Evolutionary conservation across 2,113 vertebrate genomes (phyloP).

Genomic region (Phasianus colchicus): DNA sequence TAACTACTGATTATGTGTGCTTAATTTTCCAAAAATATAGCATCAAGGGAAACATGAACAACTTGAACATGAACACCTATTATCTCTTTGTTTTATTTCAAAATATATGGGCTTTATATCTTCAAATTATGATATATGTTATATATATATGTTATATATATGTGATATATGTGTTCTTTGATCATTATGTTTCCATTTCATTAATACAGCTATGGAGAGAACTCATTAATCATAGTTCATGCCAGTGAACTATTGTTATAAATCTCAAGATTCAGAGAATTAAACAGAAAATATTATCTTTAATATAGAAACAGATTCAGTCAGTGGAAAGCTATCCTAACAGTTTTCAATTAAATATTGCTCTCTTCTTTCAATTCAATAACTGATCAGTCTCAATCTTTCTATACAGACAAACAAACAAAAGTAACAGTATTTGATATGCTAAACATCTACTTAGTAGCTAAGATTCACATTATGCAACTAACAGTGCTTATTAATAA

Average conservation of each 20-base stretch:
- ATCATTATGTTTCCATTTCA: conserved; percentile 68
- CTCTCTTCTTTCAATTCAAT: conserved; percentile 41
- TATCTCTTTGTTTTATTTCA: neutral
- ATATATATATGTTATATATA: too few species aligned
- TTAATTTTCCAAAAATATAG: conserved; percentile 67
- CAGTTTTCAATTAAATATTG: conserved; percentile 43
- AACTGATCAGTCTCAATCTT: conserved; percentile 21
- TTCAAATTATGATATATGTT: too few species aligned
- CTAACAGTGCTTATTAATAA: neutral
- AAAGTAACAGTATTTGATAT: neutral
- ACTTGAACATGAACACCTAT: neutral
- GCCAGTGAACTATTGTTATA: conserved; percentile 17
- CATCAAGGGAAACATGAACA: conserved; percentile 32
- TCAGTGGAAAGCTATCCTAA: conserved; percentile 34
- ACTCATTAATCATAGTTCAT: conserved; percentile 64
- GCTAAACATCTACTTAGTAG: neutral
- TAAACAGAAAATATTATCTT: conserved; percentile 59
- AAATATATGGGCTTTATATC: too few species aligned
- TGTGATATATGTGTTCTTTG: conserved; percentile 44
- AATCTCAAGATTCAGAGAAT: conserved; percentile 50
- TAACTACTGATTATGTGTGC: conserved; percentile 47
- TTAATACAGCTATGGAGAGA: conserved; percentile 56
- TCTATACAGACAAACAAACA: neutral
- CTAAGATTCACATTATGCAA: neutral
- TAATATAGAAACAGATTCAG: conserved; percentile 47